Percentiles rank a stretch among this genome's conserved stretches.
phyloP scores from a whole-genome alignment of 2,113 vertebrate species.

The Malurus elegans region DNA sequence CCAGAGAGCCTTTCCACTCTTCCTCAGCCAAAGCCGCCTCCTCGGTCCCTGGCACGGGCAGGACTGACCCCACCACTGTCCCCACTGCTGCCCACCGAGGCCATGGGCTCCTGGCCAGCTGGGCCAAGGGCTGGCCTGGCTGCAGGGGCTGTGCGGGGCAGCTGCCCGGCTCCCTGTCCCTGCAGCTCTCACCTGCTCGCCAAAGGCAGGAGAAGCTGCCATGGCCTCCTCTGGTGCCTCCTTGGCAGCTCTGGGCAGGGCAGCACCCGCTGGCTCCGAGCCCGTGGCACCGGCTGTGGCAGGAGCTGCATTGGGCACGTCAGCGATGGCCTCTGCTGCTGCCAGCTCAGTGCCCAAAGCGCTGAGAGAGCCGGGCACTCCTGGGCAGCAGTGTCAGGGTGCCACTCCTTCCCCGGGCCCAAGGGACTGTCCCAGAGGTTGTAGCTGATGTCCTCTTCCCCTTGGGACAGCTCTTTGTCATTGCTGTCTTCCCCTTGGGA shows the following conservation, averaged over 20 bases:
- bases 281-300: background rate
- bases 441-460: too few relatives aligned
- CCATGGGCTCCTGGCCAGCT: too few relatives aligned
- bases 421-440: background rate
- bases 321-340: background rate
- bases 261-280: background rate
- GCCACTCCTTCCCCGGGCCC: background rate
- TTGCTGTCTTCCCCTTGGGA: background rate
- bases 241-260: background rate
- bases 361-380: background rate
- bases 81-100: too few relatives aligned
- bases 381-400: background rate
- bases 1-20: too few relatives aligned
- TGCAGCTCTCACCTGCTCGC: background rate
- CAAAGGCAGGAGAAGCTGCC: background rate
- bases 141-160: too few relatives aligned
- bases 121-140: too few relatives aligned
- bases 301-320: accelerated
- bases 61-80: too few relatives aligned
- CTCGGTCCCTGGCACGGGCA: too few relatives aligned
- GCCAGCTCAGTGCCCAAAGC: background rate
- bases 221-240: background rate
- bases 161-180: background rate
- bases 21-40: too few relatives aligned
- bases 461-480: background rate